These are phyloP conservation scores for Halcyon senegalensis DNA, from an alignment of 2,113 vertebrate species.

Conservation along the genomic window DNA sequence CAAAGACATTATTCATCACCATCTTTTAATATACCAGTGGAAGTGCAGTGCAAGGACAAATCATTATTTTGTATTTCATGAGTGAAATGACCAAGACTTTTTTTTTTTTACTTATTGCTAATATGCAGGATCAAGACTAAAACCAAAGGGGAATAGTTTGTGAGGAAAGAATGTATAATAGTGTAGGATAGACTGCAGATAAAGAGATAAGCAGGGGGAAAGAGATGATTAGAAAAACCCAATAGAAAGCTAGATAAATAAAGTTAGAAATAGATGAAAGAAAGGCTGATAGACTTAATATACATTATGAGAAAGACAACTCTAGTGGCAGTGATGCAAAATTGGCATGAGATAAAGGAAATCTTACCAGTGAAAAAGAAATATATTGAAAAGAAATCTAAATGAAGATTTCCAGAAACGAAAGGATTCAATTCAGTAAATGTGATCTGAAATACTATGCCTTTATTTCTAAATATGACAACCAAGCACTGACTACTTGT, in stretches of 20 bases:
- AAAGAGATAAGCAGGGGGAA: not conserved
- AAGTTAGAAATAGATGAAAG: not conserved
- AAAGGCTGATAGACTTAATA: not conserved
- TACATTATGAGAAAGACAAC: not conserved
- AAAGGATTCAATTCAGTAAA: not conserved
- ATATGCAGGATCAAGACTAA: not conserved
- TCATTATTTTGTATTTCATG: not conserved
- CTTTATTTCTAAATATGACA: not conserved
- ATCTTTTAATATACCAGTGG: not conserved
- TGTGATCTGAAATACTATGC: not conserved
- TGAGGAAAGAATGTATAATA: not conserved
- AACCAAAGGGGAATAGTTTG: not conserved
- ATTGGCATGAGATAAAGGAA: not conserved
- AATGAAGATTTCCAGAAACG: not conserved
- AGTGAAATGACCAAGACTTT: not conserved
- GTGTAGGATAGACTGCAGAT: not conserved
- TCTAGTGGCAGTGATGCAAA: not conserved
- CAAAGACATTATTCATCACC: not conserved
- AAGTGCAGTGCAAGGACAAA: not conserved
- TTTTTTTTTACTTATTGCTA: not conserved
- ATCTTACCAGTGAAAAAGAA: not conserved
- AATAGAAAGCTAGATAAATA: not conserved
- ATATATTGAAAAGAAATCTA: not conserved
- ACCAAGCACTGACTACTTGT: not conserved
- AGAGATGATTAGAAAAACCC: not conserved